A percentile compares a stretch with the other conserved stretches of the same genome.
Evolutionary conservation across 2,888 invertebrate species (phyloP).

Genomic region (Acanthopleura granulata): DNA sequence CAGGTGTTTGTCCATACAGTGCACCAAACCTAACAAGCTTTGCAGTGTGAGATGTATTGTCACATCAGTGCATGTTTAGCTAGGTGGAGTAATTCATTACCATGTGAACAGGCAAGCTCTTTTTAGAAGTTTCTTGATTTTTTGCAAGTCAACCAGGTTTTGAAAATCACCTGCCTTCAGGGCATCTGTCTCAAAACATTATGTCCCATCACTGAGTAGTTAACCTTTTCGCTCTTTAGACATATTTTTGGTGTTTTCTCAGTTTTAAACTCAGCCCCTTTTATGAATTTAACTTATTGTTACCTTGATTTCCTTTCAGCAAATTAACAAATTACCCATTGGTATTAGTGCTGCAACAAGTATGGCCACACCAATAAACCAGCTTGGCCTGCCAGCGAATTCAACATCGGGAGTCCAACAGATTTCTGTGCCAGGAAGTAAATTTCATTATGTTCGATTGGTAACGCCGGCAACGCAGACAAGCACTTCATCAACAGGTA

Average conservation of each 20-base stretch:
- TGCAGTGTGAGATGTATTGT: too few relatives aligned
- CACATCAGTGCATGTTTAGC: too few relatives aligned
- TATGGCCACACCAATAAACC: neutral
- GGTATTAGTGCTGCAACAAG: neutral
- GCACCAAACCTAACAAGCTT: too few relatives aligned
- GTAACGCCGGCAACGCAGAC: constrained; percentile 58
- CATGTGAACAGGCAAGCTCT: too few relatives aligned
- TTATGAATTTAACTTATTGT: neutral
- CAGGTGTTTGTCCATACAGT: too few relatives aligned
- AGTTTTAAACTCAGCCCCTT: neutral
- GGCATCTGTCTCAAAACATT: too few relatives aligned
- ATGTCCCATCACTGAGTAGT: too few relatives aligned
- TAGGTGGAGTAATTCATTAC: too few relatives aligned
- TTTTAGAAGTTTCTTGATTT: too few relatives aligned
- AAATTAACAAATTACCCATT: constrained; percentile 1
- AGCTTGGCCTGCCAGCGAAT: neutral
- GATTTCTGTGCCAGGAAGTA: constrained; percentile 67
- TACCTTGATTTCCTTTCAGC: neutral
- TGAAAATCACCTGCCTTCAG: too few relatives aligned
- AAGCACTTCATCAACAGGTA: constrained; percentile 30
- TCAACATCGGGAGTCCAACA: constrained; percentile 48
- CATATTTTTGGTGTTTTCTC: neutral
- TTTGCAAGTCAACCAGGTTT: too few relatives aligned
- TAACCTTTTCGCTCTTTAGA: too few relatives aligned
- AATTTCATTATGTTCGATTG: constrained; percentile 69